These are phyloP conservation scores for Paguma larvata DNA, from an alignment of 2,797 vertebrate species.

Conservation along the genomic window DNA sequence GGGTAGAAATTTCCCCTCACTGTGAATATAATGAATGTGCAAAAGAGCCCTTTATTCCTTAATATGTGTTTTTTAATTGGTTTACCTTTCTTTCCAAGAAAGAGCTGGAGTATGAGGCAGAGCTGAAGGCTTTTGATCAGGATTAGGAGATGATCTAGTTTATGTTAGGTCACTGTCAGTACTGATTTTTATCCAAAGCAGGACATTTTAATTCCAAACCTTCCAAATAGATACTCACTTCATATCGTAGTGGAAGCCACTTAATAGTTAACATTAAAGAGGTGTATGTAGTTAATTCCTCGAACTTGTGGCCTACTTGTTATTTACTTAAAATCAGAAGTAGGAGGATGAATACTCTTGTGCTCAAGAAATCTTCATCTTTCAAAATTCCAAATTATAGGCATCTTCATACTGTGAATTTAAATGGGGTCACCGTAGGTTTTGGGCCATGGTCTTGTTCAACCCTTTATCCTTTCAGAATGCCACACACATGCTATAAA, in stretches of 20 bases:
- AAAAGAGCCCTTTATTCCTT: not conserved
- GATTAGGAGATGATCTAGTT: not conserved
- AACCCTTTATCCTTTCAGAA: not conserved
- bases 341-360: slow-evolving; percentile 7
- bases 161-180: not conserved
- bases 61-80: not conserved
- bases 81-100: not conserved
- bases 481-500: not conserved
- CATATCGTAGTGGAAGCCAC: not conserved
- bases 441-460: not conserved
- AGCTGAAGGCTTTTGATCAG: not conserved
- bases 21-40: not conserved
- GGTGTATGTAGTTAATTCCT: not conserved
- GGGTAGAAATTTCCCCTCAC: not conserved
- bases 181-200: slow-evolving; percentile 41
- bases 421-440: not conserved
- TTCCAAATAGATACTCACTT: not conserved
- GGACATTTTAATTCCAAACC: slow-evolving; percentile 52
- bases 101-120: not conserved
- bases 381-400: slow-evolving; percentile 21
- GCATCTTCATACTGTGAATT: not conserved
- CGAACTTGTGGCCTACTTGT: not conserved
- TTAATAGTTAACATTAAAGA: slow-evolving; percentile 65
- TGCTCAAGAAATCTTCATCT: slow-evolving; percentile 33
- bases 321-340: slow-evolving; percentile 6